Base-by-base conservation (phyloP, 2,888 invertebrate species). In the Platerodrilus igneus region DNA sequence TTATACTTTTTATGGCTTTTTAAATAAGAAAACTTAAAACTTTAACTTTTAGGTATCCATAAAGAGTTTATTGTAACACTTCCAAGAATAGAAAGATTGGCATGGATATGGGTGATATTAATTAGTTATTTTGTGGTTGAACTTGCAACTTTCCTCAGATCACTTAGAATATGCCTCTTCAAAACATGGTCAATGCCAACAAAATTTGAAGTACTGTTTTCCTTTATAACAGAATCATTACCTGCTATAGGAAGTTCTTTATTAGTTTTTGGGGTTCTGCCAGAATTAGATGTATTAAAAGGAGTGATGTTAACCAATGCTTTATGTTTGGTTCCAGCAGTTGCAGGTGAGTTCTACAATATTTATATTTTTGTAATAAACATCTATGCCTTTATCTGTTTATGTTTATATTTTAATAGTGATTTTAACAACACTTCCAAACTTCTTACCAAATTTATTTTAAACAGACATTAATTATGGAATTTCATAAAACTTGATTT, bases 251-350 rank as follows among this genome's bases (percentile, higher is more conserved):
- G 93, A 8, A 67, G 87, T 53, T 82, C 84, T 0, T 64, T 89
- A 19, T 73, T 94, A 14, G 75, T 86, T 16, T 82, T 90, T 48
- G 66, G 78, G 19, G 77, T 90, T 25, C 69, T 94, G 20, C 92
- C 93, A 0, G 77, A 83, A 50, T 62, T 92, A 51, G 88, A 91
- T 64, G 83, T 86, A 0, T 74, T 88, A 6, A 84, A 86, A 61
- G 89, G 84, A 1, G 80, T 86, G 1, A 86, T 90, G 80, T 68
- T 93, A 34, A 86, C 87, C 58, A 89, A 86, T 64, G 87, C 86
- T 13, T 75, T 91, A 48, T 89, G 87, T 59, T 74, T 92, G 51
- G 65, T 91, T 7, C 94, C 94, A 0, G 64, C 55, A 22, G 50
- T 90, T 41, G 68, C 86, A 16, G 81, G 84, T 77, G 73, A 76